These are phyloP conservation scores for Erythrolamprus reginae DNA, from an alignment of 2,113 vertebrate species.

Conservation along the genomic window DNA sequence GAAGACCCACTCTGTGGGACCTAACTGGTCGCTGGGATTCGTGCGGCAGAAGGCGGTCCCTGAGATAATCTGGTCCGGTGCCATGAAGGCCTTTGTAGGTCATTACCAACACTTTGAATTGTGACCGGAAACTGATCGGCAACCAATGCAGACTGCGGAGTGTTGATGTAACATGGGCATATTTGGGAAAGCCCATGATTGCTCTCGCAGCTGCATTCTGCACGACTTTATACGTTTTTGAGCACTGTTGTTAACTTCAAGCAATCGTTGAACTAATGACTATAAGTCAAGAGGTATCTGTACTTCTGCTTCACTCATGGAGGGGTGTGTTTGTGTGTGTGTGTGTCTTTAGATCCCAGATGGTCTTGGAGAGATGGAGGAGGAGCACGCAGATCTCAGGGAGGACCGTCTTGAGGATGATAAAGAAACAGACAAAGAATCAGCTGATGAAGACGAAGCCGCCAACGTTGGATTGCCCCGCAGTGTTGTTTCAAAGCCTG, in stretches of 20 bases:
- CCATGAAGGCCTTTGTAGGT: too few relatives aligned
- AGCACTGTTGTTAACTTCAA: neutral
- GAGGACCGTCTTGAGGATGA: slow-evolving; percentile 58
- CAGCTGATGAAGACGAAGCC: slow-evolving; percentile 63
- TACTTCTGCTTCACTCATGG: fast-evolving
- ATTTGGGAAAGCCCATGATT: too few relatives aligned
- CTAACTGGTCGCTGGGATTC: too few relatives aligned
- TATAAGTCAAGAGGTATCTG: neutral
- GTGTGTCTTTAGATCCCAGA: slow-evolving; percentile 70
- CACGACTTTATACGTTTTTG: too few relatives aligned
- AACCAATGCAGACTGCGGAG: too few relatives aligned
- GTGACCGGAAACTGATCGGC: too few relatives aligned
- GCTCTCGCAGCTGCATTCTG: too few relatives aligned
- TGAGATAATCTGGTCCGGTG: too few relatives aligned
- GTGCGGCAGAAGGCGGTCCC: too few relatives aligned
- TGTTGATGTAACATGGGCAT: too few relatives aligned
- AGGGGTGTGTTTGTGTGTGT: neutral
- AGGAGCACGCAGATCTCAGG: slow-evolving; percentile 67
- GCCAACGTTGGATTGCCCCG: slow-evolving; percentile 45
- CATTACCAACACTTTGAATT: too few relatives aligned
- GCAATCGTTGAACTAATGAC: neutral
- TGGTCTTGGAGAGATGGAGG: slow-evolving; percentile 68
- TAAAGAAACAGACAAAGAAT: slow-evolving; percentile 64
- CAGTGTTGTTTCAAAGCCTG: slow-evolving; percentile 60
- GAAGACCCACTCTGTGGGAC: too few relatives aligned